Evolutionary conservation across 2,888 invertebrate species (phyloP).

Genomic region (Euphydryas editha): DNA sequence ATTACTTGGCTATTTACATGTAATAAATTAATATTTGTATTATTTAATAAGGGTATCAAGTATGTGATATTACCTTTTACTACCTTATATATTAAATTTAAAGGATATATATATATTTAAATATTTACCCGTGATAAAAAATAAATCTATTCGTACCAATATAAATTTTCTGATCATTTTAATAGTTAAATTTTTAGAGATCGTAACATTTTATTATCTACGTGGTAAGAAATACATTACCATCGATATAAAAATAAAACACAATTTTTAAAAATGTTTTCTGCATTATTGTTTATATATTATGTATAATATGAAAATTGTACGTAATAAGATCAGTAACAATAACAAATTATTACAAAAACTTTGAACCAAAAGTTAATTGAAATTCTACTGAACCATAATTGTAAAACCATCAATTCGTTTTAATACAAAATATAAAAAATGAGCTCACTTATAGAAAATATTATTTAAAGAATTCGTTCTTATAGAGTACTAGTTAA

Average conservation of each 20-base stretch:
- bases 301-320: too few relatives aligned
- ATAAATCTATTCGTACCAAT: not conserved
- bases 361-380: not conserved
- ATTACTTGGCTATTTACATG: not conserved
- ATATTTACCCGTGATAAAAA: not conserved
- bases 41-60: constrained; percentile 1
- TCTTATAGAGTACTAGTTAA: constrained; percentile 39
- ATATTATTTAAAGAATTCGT: constrained; percentile 1
- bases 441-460: constrained; percentile 5
- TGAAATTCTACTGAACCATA: not conserved
- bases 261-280: too few relatives aligned
- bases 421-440: not conserved
- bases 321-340: too few relatives aligned
- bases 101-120: not conserved
- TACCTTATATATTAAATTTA: not conserved
- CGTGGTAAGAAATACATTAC: too few relatives aligned
- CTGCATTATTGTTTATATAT: too few relatives aligned
- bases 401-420: not conserved
- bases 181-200: too few relatives aligned
- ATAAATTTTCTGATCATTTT: too few relatives aligned
- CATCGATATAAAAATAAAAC: too few relatives aligned
- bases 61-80: not conserved
- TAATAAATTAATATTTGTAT: not conserved
- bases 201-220: too few relatives aligned
- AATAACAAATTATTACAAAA: too few relatives aligned